Evolutionary conservation across 2,797 vertebrate genomes (phyloP), one percentile per base, ranked within the genome.

Genomic region (Parambassis ranga): DNA sequence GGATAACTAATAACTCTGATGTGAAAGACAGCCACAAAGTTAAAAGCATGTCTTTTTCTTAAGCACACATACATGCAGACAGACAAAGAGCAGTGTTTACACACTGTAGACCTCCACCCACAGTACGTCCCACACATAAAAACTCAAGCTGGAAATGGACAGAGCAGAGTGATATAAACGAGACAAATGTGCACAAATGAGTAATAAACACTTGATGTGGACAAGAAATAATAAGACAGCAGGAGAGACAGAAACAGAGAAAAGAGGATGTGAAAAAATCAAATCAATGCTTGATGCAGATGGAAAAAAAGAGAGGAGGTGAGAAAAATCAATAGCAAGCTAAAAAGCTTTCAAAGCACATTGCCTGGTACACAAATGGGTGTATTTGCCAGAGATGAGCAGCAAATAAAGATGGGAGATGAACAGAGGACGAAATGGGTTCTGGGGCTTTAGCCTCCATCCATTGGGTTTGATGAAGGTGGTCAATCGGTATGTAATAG

Each of bases 31-130:
- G 82, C 84, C 85, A 87, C 83, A 85, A 83, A 86, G 79, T 85
- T 82, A 61, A 86, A 86, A 82, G 78, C 87, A 85, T 82, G 84
- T 87, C 79, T 87, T 84, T n/a, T 72, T 83, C 62, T 74, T 60
- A 77, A 74, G 61, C 81, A 77, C 61, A 69, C 76, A 55, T 44
- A 62, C 71, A 79, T 53, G 62, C 70, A 77, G 52, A 72, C 64
- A 78, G 53, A 82, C 46, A 70, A 36, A 59, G 30, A 65, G 59
- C 41, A 50, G 74, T 18, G 53, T 72, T 68, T 64, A 63, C 48
- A 55, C 23, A 49, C 42, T 30, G 59, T 43, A 74, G 60, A 72
- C 58, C 47, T 81, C 69, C 75, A 77, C 69, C 72, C 76, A 84
- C 71, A 69, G 57, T 35, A 66, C 55, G 26, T 55, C 67, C 47